Percentiles rank a stretch among this genome's conserved stretches.
Evolutionary conservation across 2,797 vertebrate species (phyloP).

Genomic region (Corythornis leucogaster): DNA sequence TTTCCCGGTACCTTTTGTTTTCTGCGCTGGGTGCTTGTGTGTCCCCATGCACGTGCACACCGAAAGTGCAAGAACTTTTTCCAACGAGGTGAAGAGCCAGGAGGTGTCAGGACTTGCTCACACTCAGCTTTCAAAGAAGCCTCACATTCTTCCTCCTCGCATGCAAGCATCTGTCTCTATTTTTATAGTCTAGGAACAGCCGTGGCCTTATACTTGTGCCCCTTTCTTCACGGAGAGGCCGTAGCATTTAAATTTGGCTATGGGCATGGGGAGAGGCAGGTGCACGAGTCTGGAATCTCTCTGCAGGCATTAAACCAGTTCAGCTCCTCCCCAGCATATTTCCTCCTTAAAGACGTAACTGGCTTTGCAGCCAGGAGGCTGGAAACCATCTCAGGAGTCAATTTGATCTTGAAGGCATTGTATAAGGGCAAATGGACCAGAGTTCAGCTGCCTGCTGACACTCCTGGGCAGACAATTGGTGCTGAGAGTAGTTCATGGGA

Average conservation of each 20-base stretch:
- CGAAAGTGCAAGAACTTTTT: conserved; percentile 53
- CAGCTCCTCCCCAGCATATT: conserved; percentile 14
- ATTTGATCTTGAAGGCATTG: neutral
- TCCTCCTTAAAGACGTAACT: conserved; percentile 25
- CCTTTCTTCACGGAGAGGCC: neutral
- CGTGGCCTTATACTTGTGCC: conserved; percentile 17
- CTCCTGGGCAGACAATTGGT: neutral
- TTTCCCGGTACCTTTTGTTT: conserved; percentile 52
- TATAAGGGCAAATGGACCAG: neutral
- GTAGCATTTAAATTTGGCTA: conserved; percentile 31
- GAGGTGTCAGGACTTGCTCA: conserved; percentile 63
- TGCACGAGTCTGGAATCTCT: conserved; percentile 54
- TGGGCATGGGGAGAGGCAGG: conserved; percentile 45
- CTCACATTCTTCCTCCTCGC: conserved; percentile 33
- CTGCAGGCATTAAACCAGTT: neutral
- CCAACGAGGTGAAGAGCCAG: conserved; percentile 56
- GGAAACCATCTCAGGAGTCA: conserved; percentile 9
- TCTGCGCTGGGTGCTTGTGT: neutral
- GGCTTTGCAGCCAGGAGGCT: conserved; percentile 5
- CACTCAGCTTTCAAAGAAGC: conserved; percentile 48
- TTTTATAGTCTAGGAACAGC: conserved; percentile 56
- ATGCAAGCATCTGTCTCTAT: conserved; percentile 51
- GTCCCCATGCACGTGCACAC: neutral
- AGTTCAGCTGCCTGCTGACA: neutral
- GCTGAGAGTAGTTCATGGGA: neutral